Conservation (phyloP, 2,113 vertebrate species). For the Genyomyrus donnyi region DNA sequence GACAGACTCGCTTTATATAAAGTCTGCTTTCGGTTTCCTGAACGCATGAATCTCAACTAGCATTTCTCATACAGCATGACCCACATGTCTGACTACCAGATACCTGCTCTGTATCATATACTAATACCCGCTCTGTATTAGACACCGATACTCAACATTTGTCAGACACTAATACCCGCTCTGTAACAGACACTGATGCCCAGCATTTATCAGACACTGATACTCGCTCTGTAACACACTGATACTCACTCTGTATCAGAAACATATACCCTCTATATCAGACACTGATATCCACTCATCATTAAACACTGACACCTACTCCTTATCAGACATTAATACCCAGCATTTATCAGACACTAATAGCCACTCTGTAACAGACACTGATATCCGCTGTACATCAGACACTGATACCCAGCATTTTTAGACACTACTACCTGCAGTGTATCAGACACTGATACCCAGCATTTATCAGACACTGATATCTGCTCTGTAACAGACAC, state of each 20-base stretch:
- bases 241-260: not conserved
- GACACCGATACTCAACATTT: not conserved
- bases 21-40: slow-evolving; percentile 40
- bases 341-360: too few relatives aligned
- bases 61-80: slow-evolving; percentile 14
- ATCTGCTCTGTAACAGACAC: too few relatives aligned
- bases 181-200: not conserved
- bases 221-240: not conserved
- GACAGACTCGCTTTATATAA: slow-evolving; percentile 15
- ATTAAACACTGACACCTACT: too few relatives aligned
- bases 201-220: not conserved
- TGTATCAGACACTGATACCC: not conserved
- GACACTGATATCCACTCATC: too few relatives aligned
- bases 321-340: too few relatives aligned
- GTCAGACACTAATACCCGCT: not conserved
- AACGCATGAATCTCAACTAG: slow-evolving; percentile 45
- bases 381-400: not conserved
- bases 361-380: too few relatives aligned
- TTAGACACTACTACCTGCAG: not conserved
- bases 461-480: too few relatives aligned
- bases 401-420: not conserved
- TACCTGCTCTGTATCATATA: too few relatives aligned
- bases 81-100: not conserved
- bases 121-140: not conserved
- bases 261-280: too few relatives aligned